Base-by-base conservation (phyloP, 2,888 invertebrate species). In the Agrotis puta region DNA sequence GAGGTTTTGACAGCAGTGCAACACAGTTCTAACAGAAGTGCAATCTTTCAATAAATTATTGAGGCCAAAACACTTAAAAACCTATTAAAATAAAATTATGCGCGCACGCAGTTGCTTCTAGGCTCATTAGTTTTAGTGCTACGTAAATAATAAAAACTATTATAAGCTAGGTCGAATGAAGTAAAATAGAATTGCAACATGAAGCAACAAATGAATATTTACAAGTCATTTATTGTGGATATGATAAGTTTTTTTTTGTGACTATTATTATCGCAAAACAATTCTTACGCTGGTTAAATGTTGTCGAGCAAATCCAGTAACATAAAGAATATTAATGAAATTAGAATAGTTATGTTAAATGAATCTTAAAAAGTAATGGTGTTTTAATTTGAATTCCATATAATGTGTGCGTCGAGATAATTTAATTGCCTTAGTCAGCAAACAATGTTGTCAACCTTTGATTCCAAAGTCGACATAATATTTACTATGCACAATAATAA, bases 281-380 rank as follows among this genome's bases (percentile, higher is more conserved):
- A 63, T 81, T 81, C 81, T 83, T 79, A 83, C 81, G 20, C 67
- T 74, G 53, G 13, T 57, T 51, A 87, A 57, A 70, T 67, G 33
- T 67, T 67, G 64, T 54, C 51, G 65, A 61, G 77, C 43, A 66
- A 68, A 69, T 64, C 83, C 72, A 70, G 57, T 50, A 47, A 65
- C 27, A 50, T 59, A 66, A 70, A 77, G n/a, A 73, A 68, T 59
- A 43, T 56, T 39, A 33, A 33, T 61, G 22, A 62, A 20, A 66
- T 70, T 75, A 78, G 50, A 56, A 20, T 13, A 18, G 11, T 57
- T n/a, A 18, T 27, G 18, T 66, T 11, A 16, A 13, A 0, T 16
- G 22, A 24, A 13, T 11, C 7, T 57, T 16, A 16, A 22, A 39
- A 39, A 9, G 11, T 39, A 39, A 39, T 39, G 39, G 39, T 39